A percentile compares a stretch with the other conserved stretches of the same genome.
These are phyloP conservation scores for Synaphobranchus kaupii DNA, from an alignment of 2,797 vertebrate genomes.

Conservation along the genomic window DNA sequence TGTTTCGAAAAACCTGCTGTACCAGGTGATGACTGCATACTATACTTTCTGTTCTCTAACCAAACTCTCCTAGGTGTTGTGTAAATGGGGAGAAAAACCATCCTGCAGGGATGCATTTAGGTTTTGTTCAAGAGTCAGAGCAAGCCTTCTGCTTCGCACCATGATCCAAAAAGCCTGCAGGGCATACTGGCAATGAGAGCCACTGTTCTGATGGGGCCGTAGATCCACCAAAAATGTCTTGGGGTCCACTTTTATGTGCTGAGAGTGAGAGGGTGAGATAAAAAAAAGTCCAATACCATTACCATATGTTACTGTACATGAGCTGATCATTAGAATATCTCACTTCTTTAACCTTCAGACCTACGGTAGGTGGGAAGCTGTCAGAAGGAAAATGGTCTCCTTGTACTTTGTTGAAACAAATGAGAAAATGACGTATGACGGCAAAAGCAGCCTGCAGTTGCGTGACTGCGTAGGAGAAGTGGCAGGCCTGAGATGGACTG, in stretches of 20 bases:
- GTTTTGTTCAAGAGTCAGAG: slow-evolving; percentile 53
- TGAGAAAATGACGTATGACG: slow-evolving; percentile 20
- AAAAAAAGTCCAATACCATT: too few relatives aligned
- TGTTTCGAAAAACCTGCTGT: background rate
- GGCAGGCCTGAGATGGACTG: slow-evolving; percentile 39
- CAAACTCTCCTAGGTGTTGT: slow-evolving; percentile 38
- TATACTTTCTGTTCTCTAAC: slow-evolving; percentile 31
- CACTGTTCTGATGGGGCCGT: slow-evolving; percentile 30
- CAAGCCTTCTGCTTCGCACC: slow-evolving; percentile 45
- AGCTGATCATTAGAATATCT: slow-evolving; percentile 26
- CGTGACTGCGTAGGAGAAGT: slow-evolving; percentile 1
- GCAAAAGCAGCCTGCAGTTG: background rate
- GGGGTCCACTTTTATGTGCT: background rate
- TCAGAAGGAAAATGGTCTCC: background rate
- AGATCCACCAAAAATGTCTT: background rate
- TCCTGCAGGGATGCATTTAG: slow-evolving; percentile 51
- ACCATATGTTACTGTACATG: too few relatives aligned
- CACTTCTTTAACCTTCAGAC: slow-evolving; percentile 32
- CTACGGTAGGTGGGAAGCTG: background rate
- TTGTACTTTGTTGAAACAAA: slow-evolving; percentile 8
- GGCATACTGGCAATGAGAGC: slow-evolving; percentile 30
- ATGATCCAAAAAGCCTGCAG: slow-evolving; percentile 31
- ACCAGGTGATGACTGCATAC: background rate
- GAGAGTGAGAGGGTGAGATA: background rate
- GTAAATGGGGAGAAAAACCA: slow-evolving; percentile 33